These are phyloP conservation scores for Ichneumoninae sp. DNA, from an alignment of 2,888 invertebrate genomes.

Conservation along the genomic window DNA sequence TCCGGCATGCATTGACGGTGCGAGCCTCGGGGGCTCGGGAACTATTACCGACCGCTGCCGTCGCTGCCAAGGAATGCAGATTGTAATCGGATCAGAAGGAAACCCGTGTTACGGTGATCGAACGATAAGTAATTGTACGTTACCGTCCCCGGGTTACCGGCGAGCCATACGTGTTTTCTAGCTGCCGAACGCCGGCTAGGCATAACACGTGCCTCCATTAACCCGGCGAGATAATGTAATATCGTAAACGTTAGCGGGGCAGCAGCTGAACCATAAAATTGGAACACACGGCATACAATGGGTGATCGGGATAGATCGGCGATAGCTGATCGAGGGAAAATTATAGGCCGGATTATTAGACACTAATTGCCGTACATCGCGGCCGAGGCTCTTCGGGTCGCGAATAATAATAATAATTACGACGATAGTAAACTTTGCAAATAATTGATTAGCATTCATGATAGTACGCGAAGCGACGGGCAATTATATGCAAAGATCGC, in stretches of 20 bases:
- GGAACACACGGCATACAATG: background rate
- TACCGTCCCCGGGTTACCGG: background rate
- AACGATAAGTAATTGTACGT: constrained; percentile 3
- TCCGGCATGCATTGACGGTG: background rate
- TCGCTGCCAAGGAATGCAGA: constrained; percentile 15
- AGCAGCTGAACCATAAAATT: constrained; percentile 9
- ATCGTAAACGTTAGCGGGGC: background rate
- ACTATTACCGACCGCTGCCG: background rate
- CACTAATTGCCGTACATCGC: background rate
- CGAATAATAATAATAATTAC: background rate
- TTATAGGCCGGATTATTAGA: constrained; percentile 6
- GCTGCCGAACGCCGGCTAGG: background rate
- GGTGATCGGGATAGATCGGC: constrained; percentile 11
- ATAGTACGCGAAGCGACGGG: background rate
- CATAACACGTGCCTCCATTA: background rate
- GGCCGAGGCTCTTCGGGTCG: background rate
- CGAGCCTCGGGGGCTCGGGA: background rate
- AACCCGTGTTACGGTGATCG: constrained; percentile 19
- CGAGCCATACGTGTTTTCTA: background rate
- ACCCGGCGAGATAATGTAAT: background rate
- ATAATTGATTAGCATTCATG: constrained; percentile 1
- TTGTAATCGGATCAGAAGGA: constrained; percentile 8
- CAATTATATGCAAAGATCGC: constrained; percentile 4
- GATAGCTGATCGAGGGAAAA: background rate
- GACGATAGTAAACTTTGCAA: background rate